Evolutionary conservation across 2,797 vertebrate genomes (phyloP), one percentile per base, ranked within the genome.

Genomic region (Tarsius wallacei): DNA sequence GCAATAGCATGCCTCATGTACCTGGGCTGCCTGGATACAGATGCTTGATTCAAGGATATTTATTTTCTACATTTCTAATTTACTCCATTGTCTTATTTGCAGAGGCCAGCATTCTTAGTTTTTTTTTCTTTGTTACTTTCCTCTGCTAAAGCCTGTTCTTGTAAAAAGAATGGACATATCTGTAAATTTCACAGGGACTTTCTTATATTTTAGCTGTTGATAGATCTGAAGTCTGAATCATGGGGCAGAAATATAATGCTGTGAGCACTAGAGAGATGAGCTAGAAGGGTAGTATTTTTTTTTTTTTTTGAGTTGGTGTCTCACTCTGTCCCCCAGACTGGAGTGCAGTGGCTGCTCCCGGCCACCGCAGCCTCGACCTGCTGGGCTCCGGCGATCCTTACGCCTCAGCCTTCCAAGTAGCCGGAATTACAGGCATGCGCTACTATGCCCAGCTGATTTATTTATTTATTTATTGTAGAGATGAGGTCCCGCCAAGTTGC

Each of bases 141-240:
- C 2, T 63, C 8, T 28, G 74, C 77, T 33, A 93, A 49, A 83
- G 5, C 4, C 5, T 42, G 3, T 47, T 94, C 28, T 95, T 76
- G 12, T 94, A 31, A 78, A 96, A 81, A 94, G 26, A 81, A 73
- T 5, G 26, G 11, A 74, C 68, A 66, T n/a, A 76, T 47, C 26
- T 87, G 6, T 94, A 80, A 90, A 83, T n/a, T 88, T 78, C 10
- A 76, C 47, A 90, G 8, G 13, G 28, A 24, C 11, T 53, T 91
- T 51, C 57, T 95, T 87, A 22, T 71, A 59, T 70, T 68, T 73
- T 55, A 95, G 42, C 47, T 83, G 26, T 77, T 64, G 28, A 53
- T 3, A 95, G 55, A 89, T 36, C 14, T 85, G 24, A 76, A 87
- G 26, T 92, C 19, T 77, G 94, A 95, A 81, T 70, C 9, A 33